phyloP scores from a whole-genome alignment of 2,888 invertebrate genomes.

The Amaurobius ferox region DNA sequence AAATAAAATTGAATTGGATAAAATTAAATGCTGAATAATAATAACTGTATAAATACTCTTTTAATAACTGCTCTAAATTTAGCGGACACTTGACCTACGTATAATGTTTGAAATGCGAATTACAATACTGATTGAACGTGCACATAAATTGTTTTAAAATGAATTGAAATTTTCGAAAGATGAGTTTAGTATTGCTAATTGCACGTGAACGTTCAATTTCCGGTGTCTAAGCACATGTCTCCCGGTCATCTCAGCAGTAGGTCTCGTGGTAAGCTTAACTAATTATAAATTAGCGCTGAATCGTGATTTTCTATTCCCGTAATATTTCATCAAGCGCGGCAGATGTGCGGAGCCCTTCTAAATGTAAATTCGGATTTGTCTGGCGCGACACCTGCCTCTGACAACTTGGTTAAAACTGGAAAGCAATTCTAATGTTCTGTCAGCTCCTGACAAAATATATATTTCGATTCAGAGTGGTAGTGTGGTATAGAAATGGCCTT shows the following conservation, averaged over 20 bases:
- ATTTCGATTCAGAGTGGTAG: conserved; percentile 2
- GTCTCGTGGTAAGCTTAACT: not conserved
- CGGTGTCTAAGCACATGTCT: too few species aligned
- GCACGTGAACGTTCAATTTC: too few species aligned
- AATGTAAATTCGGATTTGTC: not conserved
- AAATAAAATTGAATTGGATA: too few species aligned
- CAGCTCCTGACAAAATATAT: conserved; percentile 7
- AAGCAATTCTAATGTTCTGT: conserved; percentile 9
- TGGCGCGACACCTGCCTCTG: not conserved
- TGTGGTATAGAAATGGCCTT: not conserved
- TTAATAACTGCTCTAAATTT: too few species aligned
- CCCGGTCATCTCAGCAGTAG: not conserved
- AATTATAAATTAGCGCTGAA: not conserved
- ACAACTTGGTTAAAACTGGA: conserved; percentile 11
- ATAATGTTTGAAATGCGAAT: too few species aligned
- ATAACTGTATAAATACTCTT: too few species aligned
- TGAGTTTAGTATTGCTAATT: too few species aligned
- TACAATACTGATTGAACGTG: too few species aligned
- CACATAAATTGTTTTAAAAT: too few species aligned
- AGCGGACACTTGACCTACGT: too few species aligned
- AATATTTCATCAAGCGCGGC: not conserved
- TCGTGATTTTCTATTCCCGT: not conserved
- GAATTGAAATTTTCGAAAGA: too few species aligned
- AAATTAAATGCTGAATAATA: too few species aligned
- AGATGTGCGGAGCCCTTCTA: conserved; percentile 2